Evolutionary conservation across 2,888 invertebrate genomes (phyloP).

Genomic region (Hypolimnas misippus): DNA sequence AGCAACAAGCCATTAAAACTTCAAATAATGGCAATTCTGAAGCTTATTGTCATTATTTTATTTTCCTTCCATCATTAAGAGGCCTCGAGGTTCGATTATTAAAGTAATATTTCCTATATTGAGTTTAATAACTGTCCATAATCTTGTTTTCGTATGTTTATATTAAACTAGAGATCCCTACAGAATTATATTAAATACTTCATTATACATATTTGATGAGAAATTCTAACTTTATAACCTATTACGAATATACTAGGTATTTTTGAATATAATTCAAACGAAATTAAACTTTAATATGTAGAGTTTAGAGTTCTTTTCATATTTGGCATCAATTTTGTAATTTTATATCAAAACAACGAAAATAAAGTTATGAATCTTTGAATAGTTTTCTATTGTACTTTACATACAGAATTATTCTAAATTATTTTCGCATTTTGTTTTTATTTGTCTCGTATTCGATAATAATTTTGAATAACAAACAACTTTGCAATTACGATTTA

Average conservation of each 20-base stretch:
- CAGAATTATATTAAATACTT: constrained; percentile 15
- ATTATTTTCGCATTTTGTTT: not conserved
- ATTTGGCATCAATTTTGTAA: not conserved
- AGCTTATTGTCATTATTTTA: no score
- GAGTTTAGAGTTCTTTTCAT: not conserved
- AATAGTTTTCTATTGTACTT: constrained; percentile 2
- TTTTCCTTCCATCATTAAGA: not conserved
- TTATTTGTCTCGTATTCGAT: not conserved
- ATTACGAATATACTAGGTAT: constrained; percentile 14
- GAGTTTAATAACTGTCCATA: not conserved
- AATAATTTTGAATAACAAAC: no score
- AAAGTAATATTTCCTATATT: not conserved
- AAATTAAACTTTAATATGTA: not conserved
- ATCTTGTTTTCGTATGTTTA: constrained; percentile 1
- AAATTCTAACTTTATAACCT: constrained; percentile 24
- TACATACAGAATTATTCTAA: not conserved
- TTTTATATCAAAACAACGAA: not conserved
- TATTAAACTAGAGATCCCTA: not conserved
- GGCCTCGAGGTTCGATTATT: not conserved
- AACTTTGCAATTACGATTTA: no score
- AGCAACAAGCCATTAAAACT: no score
- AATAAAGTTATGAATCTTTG: constrained; percentile 7
- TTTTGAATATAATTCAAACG: not conserved
- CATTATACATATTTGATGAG: constrained; percentile 24
- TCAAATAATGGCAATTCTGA: no score